Evolutionary conservation across 2,113 vertebrate species (phyloP).

Genomic region (Urocolius indicus): DNA sequence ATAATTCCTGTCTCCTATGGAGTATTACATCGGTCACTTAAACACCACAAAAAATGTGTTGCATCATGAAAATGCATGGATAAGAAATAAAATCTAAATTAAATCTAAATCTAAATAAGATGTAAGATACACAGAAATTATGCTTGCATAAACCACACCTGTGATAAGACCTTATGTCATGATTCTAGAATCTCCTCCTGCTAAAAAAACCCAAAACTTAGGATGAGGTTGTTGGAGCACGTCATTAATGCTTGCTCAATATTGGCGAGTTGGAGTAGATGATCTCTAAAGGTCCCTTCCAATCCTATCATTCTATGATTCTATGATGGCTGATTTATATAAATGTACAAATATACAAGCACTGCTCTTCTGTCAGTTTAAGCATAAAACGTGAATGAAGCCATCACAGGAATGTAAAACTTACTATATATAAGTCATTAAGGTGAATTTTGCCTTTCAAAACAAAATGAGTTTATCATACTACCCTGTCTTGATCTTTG

Average conservation of each 20-base stretch:
- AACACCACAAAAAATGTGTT: neutral
- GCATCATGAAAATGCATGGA: neutral
- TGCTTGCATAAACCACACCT: neutral
- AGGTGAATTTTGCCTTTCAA: neutral
- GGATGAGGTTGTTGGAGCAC: neutral
- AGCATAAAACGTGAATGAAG: neutral
- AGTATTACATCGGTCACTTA: neutral
- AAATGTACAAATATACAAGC: neutral
- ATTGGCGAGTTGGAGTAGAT: too few relatives aligned
- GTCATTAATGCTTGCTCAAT: neutral
- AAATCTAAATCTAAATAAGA: too few relatives aligned
- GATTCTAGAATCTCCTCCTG: neutral
- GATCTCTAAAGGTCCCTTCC: too few relatives aligned
- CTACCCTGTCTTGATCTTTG: neutral
- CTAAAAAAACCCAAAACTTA: neutral
- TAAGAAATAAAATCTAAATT: neutral
- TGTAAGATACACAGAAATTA: neutral
- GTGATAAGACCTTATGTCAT: neutral
- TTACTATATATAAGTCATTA: neutral
- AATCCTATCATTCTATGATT: too few relatives aligned
- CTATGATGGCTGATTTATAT: neutral
- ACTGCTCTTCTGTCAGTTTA: neutral
- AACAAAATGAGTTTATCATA: neutral
- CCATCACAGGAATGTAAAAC: neutral
- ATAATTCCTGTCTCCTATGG: neutral